Evolutionary conservation across 2,113 vertebrate genomes (phyloP).

Genomic region (Aegotheles bennettii): DNA sequence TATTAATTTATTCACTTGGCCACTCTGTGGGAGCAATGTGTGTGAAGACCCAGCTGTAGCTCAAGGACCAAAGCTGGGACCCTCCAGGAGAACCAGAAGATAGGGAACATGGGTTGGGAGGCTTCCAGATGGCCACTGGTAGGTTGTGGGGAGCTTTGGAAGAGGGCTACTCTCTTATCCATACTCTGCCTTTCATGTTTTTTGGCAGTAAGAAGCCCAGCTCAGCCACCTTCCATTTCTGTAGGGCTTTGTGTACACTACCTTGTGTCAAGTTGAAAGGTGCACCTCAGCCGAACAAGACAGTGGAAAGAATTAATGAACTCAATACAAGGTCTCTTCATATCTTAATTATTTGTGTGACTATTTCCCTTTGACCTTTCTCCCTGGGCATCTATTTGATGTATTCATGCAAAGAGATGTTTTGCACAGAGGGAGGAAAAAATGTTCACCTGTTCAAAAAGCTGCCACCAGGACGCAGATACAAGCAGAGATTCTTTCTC

Average conservation of each 20-base stretch:
- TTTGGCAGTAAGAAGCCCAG: neutral
- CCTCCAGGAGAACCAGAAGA: fast-evolving
- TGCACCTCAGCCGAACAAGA: neutral
- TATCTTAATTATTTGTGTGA: slow-evolving; percentile 69
- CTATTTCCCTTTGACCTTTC: slow-evolving; percentile 70
- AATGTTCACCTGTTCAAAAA: slow-evolving; percentile 81
- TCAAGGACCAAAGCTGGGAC: neutral
- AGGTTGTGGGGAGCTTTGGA: neutral
- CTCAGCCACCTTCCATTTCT: neutral
- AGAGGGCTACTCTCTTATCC: neutral
- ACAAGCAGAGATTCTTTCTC: slow-evolving; percentile 70
- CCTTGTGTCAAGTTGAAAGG: neutral
- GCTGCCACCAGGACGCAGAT: slow-evolving; percentile 72
- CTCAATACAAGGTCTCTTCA: slow-evolving; percentile 33
- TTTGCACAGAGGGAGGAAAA: slow-evolving; percentile 61
- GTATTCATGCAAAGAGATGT: slow-evolving; percentile 64
- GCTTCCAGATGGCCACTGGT: neutral
- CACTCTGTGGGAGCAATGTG: neutral
- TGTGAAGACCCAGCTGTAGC: neutral
- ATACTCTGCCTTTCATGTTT: neutral
- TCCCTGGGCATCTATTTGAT: slow-evolving; percentile 67
- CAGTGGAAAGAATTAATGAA: slow-evolving; percentile 4
- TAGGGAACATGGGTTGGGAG: neutral
- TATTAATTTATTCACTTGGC: neutral
- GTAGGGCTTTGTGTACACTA: fast-evolving